These are phyloP conservation scores for Pectinophora gossypiella DNA, from an alignment of 1,140 invertebrate genomes.

Conservation along the genomic window DNA sequence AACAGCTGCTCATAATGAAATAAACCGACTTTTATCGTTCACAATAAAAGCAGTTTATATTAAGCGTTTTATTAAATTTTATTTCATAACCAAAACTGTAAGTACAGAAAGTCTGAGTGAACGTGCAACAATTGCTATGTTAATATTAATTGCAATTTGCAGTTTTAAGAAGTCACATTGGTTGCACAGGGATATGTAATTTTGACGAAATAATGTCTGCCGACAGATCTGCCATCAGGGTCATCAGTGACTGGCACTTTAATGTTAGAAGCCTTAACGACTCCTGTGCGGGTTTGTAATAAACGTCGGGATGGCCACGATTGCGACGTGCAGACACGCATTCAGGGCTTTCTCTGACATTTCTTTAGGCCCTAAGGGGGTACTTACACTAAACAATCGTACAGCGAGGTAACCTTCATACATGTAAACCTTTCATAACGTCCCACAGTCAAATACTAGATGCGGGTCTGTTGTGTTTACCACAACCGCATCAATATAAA, in stretches of 20 bases:
- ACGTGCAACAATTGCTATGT: not conserved
- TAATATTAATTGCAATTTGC: not conserved
- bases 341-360: no score
- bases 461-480: no score
- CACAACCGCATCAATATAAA: no score
- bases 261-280: slow-evolving; percentile 25
- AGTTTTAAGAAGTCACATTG: no score
- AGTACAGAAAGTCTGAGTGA: no score
- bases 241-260: slow-evolving; percentile 14
- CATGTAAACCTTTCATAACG: no score
- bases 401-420: no score
- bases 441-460: no score
- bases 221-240: slow-evolving; percentile 1
- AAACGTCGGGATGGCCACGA: slow-evolving; percentile 31
- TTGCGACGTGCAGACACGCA: slow-evolving; percentile 27
- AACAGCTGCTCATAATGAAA: not conserved
- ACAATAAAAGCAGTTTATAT: not conserved
- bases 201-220: not conserved
- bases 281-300: slow-evolving; percentile 31
- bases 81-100: not conserved
- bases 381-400: no score
- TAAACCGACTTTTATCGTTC: not conserved
- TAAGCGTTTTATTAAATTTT: not conserved
- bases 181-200: not conserved
- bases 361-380: no score